Conservation (phyloP, 2,797 vertebrate genomes). For the Fundulus diaphanus region DNA sequence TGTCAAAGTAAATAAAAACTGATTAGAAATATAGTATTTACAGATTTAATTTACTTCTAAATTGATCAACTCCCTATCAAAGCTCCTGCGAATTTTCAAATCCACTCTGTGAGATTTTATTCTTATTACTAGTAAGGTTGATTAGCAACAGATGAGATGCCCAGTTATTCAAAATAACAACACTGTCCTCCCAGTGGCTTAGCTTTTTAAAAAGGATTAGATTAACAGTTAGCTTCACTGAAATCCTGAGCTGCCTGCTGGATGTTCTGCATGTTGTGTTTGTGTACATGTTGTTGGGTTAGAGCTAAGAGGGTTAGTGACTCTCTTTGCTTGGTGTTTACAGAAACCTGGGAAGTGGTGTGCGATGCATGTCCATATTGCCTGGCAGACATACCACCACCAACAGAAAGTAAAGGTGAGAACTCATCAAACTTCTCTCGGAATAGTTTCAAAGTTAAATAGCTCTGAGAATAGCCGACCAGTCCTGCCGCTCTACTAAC, state of each 20-base stretch:
- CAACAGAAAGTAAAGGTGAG: slow-evolving; percentile 99
- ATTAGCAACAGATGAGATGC: not conserved
- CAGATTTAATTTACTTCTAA: not conserved
- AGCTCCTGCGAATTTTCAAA: not conserved
- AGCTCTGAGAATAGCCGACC: not conserved
- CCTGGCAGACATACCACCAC: slow-evolving; percentile 99
- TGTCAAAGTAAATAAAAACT: not conserved
- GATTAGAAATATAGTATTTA: not conserved
- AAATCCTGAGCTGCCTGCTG: not conserved
- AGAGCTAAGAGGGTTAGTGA: not conserved
- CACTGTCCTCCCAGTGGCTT: no score
- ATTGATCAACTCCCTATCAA: not conserved
- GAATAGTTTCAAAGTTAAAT: not conserved
- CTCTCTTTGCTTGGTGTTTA: slow-evolving; percentile 33
- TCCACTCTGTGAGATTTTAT: not conserved
- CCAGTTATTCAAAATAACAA: not conserved
- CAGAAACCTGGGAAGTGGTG: slow-evolving; percentile 99
- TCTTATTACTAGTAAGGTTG: no score
- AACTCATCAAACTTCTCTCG: slow-evolving; percentile 49
- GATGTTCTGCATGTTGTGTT: not conserved
- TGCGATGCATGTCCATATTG: slow-evolving; percentile 98
- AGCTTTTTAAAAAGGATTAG: not conserved
- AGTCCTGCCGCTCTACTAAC: not conserved
- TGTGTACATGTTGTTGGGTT: not conserved
- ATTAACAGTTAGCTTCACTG: not conserved